Percentiles rank a stretch among this genome's conserved stretches.
These are phyloP conservation scores for Drosophila fungiperda DNA, from an alignment of 2,888 invertebrate genomes.

Conservation along the genomic window DNA sequence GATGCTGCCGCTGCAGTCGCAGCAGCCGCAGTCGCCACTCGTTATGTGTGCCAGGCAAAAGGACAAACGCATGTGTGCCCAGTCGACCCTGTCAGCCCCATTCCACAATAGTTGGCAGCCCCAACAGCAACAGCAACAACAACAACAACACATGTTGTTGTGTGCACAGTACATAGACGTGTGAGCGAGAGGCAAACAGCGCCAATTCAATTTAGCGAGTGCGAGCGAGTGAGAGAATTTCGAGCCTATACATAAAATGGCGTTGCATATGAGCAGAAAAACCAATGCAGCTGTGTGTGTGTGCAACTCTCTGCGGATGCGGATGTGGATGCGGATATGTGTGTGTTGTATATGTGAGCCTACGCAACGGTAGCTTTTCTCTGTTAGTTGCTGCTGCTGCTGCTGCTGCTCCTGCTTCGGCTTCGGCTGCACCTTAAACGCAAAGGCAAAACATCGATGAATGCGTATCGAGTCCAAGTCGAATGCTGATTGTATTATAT, in stretches of 20 bases:
- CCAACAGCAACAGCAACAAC: not conserved
- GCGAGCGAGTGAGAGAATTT: slow-evolving; percentile 53
- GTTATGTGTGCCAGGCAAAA: slow-evolving; percentile 79
- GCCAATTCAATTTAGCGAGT: slow-evolving; percentile 13
- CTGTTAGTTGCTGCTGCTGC: slow-evolving; percentile 24
- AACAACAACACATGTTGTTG: slow-evolving; percentile 29
- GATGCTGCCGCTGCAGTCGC: slow-evolving; percentile 24
- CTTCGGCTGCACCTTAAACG: slow-evolving; percentile 57
- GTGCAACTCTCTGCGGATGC: slow-evolving; percentile 23
- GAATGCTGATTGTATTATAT: slow-evolving; percentile 80
- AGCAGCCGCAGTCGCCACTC: slow-evolving; percentile 29
- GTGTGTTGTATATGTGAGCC: slow-evolving; percentile 35
- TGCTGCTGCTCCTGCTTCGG: slow-evolving; percentile 6
- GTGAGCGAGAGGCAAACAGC: slow-evolving; percentile 36
- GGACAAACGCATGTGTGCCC: slow-evolving; percentile 71
- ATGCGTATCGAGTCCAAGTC: slow-evolving; percentile 76
- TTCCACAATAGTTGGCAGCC: slow-evolving; percentile 12
- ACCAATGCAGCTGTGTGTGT: slow-evolving; percentile 43
- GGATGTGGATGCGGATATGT: not conserved
- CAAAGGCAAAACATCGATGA: slow-evolving; percentile 75
- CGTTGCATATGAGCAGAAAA: slow-evolving; percentile 66
- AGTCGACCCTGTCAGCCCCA: slow-evolving; percentile 54
- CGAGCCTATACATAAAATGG: slow-evolving; percentile 71
- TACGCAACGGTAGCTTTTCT: slow-evolving; percentile 61
- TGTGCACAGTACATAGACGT: slow-evolving; percentile 49